Conservation (phyloP, 2,113 vertebrate genomes). For the Scomber scombrus region DNA sequence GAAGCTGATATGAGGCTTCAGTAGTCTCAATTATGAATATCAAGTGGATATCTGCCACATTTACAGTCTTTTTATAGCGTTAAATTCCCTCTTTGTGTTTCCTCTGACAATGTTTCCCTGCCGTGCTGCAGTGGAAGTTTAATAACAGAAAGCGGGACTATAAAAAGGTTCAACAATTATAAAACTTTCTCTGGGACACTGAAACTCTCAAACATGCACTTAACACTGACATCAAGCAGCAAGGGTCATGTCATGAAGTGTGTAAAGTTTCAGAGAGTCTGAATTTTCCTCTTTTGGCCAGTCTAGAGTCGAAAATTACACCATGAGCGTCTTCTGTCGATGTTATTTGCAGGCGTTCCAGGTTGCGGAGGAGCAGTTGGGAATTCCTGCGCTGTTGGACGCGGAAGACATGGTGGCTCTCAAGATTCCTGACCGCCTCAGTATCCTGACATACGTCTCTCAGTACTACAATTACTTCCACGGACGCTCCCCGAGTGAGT, state of each 20-base stretch:
- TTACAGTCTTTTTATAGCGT: no score
- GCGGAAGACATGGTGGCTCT: conserved; percentile 98
- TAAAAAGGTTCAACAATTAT: no score
- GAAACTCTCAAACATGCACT: neutral
- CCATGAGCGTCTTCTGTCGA: neutral
- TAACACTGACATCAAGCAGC: no score
- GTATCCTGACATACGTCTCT: conserved; percentile 96
- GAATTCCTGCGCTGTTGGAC: conserved; percentile 95
- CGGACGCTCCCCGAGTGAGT: conserved; percentile 95
- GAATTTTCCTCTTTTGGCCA: neutral
- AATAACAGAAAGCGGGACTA: no score
- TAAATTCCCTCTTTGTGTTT: no score
- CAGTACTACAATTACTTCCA: conserved; percentile 99
- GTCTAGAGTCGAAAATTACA: neutral
- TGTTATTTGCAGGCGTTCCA: conserved; percentile 88
- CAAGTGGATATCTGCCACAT: no score
- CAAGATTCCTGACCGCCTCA: conserved; percentile 94
- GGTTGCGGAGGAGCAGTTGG: conserved; percentile 92
- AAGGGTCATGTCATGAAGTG: neutral
- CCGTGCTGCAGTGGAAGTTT: no score
- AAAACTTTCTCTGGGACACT: neutral
- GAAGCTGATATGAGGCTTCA: no score
- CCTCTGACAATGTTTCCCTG: no score
- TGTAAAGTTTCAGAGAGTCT: neutral
- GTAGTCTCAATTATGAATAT: no score